Evolutionary conservation across 2,888 invertebrate genomes (phyloP).

Genomic region (Galeopsomyia nigrocyanea): DNA sequence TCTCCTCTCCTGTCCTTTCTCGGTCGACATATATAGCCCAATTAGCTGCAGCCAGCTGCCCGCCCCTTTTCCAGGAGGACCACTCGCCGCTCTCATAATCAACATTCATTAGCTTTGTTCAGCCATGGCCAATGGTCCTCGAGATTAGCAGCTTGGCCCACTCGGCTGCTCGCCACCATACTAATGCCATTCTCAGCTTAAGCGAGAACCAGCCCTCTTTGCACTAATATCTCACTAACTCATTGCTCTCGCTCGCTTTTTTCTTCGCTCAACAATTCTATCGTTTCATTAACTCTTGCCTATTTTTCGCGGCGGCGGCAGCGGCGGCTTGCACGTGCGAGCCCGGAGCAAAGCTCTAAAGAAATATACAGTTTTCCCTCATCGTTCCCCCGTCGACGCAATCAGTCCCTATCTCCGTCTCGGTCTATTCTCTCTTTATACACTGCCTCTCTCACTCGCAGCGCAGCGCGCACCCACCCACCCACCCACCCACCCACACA

Average conservation of each 20-base stretch:
- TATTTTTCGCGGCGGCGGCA: conserved; percentile 12
- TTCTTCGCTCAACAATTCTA: too few relatives aligned
- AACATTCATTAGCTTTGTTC: conserved; percentile 45
- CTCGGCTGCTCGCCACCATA: not conserved
- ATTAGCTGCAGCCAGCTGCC: conserved; percentile 33
- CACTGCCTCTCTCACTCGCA: too few relatives aligned
- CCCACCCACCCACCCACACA: too few relatives aligned
- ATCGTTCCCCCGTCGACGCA: conserved; percentile 39
- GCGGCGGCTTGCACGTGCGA: not conserved
- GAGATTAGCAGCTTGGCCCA: conserved; percentile 12
- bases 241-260: not conserved
- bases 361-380: conserved; percentile 28
- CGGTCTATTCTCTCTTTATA: conserved; percentile 23
- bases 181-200: not conserved
- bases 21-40: conserved; percentile 22
- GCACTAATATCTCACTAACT: too few relatives aligned
- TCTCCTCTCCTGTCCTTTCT: conserved; percentile 29
- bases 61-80: conserved; percentile 9
- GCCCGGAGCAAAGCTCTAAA: not conserved
- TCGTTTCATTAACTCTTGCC: conserved; percentile 1
- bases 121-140: conserved; percentile 29
- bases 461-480: too few relatives aligned
- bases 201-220: not conserved
- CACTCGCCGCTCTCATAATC: conserved; percentile 18
- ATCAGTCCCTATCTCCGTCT: conserved; percentile 28